Evolutionary conservation across 2,888 invertebrate genomes (phyloP), one percentile per base, ranked within the genome.

Genomic region (Agrotis clavis): DNA sequence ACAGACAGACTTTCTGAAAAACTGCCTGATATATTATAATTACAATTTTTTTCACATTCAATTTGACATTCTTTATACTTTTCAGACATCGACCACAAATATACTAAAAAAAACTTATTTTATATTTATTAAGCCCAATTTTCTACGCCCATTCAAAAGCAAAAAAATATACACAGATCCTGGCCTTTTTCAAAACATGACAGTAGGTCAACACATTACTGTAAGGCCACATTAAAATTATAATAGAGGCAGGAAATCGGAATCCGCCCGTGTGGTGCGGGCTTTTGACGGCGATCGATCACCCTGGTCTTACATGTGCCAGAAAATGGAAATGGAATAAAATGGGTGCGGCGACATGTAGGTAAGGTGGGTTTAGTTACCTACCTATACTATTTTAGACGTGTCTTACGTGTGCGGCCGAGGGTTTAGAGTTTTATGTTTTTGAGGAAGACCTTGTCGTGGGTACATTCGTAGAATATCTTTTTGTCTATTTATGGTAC

Each of bases 301-400:
- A 86, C 66, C 64, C 54, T 74, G 75, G 81, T 74, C 81, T 85
- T 71, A 77, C 75, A 74, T 82, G 82, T 73, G 83, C 84, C 80
- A 87, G 84, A 83, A 87, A 88, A 78, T 80, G 71, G 77, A 81
- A 82, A 81, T 83, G 67, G 79, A 84, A 84, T 85, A 84, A 82
- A 86, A 81, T 78, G 74, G 86, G 86, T 71, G 78, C 67, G 86
- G 75, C 62, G 75, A 74, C 79, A 75, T 67, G 69, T 65, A 59
- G 62, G 74, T 67, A 83, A 65, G 57, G 59, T 51, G 67, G 70
- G 47, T 57, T 68, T 16, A 35, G 77, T 56, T 77, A 21, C 54
- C 4, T 30, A 48, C 41, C 41, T 41, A 35, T 35, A 35, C 48
- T 77, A 77, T n/a, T 57, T 45, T 47, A 77, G 11, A 25, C 19